A percentile compares a stretch with the other conserved stretches of the same genome.
Conservation (phyloP, 30 jellyfish, hydroid and myxozoan genomes). For the Aurelia aurita region DNA sequence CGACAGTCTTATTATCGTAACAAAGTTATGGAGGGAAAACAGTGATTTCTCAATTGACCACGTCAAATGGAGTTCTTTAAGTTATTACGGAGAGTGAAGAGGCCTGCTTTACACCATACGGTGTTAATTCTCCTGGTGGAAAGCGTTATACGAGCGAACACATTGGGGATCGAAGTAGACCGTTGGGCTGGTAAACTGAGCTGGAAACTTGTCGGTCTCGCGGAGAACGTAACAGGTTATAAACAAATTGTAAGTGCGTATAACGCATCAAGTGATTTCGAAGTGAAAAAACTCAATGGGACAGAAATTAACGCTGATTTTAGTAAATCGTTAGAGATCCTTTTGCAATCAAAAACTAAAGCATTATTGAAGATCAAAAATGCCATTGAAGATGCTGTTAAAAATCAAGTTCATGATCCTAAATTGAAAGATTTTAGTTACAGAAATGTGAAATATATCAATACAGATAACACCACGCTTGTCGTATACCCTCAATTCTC, state of each 20-base stretch:
- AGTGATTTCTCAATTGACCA: neutral
- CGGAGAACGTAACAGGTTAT: slow-evolving; percentile 48
- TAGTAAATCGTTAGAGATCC: slow-evolving; percentile 19
- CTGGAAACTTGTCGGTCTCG: slow-evolving; percentile 8
- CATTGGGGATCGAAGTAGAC: neutral
- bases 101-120: slow-evolving; percentile 1
- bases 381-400: slow-evolving; percentile 24
- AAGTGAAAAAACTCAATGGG: slow-evolving; percentile 36
- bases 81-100: slow-evolving; percentile 2
- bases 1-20: neutral
- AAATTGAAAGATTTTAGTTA: slow-evolving; percentile 7
- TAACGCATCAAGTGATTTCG: slow-evolving; percentile 6
- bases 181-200: slow-evolving; percentile 34
- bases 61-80: neutral
- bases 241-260: slow-evolving; percentile 29
- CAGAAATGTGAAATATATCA: slow-evolving; percentile 46
- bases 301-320: slow-evolving; percentile 36
- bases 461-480: slow-evolving; percentile 36
- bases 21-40: neutral
- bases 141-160: neutral
- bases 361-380: slow-evolving; percentile 37
- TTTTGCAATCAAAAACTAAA: slow-evolving; percentile 42
- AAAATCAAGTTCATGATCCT: neutral
- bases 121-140: slow-evolving; percentile 6
- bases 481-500: slow-evolving; percentile 58